Conservation (phyloP, 2,888 invertebrate genomes). For the Disparrhopalites patrizii region DNA sequence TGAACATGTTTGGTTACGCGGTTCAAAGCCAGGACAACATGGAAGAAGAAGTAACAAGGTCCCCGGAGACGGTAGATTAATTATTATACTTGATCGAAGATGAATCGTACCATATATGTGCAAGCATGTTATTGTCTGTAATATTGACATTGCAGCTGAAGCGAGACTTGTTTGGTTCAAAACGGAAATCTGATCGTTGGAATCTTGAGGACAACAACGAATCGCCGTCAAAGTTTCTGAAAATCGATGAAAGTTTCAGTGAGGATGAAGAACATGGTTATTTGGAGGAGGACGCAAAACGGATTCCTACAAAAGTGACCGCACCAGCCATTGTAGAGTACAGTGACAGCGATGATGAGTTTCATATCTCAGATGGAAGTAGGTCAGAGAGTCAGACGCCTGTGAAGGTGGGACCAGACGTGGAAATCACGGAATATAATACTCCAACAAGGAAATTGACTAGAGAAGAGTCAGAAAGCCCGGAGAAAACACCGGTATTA, state of each 20-base stretch:
- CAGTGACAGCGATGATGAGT: background rate
- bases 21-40: no score
- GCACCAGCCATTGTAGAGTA: background rate
- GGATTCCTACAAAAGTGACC: background rate
- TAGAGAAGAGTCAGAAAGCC: background rate
- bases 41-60: no score
- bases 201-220: background rate
- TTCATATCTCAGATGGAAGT: background rate
- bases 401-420: background rate
- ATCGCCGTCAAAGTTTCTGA: background rate
- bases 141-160: background rate
- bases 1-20: no score
- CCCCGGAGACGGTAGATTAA: no score
- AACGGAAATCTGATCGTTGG: background rate
- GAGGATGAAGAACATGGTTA: background rate
- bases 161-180: background rate
- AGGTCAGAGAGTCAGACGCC: background rate
- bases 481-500: conserved; percentile 7
- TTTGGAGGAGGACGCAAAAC: no score
- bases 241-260: background rate
- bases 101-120: no score
- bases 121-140: no score
- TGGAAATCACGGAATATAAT: background rate
- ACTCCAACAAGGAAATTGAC: conserved; percentile 1
- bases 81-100: no score